phyloP scores from a whole-genome alignment of 2,888 invertebrate genomes.

The Cataglyphis livida region DNA sequence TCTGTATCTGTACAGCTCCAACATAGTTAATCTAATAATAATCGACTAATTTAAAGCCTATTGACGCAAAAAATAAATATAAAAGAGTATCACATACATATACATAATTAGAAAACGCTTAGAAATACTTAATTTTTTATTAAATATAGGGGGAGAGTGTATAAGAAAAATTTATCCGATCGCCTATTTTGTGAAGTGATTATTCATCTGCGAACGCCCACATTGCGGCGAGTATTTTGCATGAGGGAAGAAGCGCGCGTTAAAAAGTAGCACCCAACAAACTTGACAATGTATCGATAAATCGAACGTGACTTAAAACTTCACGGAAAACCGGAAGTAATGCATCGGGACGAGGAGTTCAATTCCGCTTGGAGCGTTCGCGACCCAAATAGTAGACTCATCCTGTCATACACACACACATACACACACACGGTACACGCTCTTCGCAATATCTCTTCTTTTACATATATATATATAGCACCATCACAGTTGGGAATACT shows the following conservation, averaged over 20 bases:
- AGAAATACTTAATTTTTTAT: not conserved
- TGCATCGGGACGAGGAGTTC: constrained; percentile 61
- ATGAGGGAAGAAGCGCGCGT: constrained; percentile 23
- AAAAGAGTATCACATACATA: not conserved
- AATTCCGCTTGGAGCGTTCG: constrained; percentile 56
- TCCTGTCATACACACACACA: constrained; percentile 13
- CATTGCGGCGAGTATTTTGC: constrained; percentile 3
- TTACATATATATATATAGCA: not conserved
- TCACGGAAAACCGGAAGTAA: constrained; percentile 52
- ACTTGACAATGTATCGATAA: constrained; percentile 58
- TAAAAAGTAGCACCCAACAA: constrained; percentile 7
- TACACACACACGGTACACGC: not conserved
- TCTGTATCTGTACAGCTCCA: not conserved
- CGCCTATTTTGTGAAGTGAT: not conserved
- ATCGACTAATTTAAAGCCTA: constrained; percentile 9
- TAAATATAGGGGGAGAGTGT: not conserved
- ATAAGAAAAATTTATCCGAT: not conserved
- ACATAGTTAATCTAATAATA: constrained; percentile 15
- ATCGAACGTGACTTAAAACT: constrained; percentile 62
- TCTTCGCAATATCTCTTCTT: constrained; percentile 14
- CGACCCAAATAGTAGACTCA: constrained; percentile 59
- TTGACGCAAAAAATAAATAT: constrained; percentile 12
- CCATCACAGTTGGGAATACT: constrained; percentile 21
- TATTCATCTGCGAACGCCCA: not conserved
- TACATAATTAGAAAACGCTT: not conserved